These are phyloP conservation scores for Diorhabda elongata DNA, from an alignment of 1,140 invertebrate genomes.

Conservation along the genomic window DNA sequence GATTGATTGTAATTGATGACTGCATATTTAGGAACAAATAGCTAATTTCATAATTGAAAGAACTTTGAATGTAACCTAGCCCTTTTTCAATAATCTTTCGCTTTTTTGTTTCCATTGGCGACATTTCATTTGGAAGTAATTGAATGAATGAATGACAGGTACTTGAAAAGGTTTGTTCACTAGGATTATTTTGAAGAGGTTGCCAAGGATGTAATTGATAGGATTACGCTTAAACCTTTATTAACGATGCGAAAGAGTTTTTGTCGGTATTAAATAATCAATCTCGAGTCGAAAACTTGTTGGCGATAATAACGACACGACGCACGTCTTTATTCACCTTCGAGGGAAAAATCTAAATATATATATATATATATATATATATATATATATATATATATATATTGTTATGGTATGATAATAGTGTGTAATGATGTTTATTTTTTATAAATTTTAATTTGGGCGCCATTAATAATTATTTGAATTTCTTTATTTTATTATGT, in stretches of 20 bases:
- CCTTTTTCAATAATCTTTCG: background rate
- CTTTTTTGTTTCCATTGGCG: background rate
- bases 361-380: too few species aligned
- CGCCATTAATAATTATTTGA: too few species aligned
- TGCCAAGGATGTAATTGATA: background rate
- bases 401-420: too few species aligned
- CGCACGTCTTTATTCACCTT: too few species aligned
- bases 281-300: too few species aligned
- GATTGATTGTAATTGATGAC: conserved; percentile 2
- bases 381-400: too few species aligned
- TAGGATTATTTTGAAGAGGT: background rate
- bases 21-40: background rate
- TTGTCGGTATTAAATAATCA: background rate
- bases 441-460: too few species aligned
- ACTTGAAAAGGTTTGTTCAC: background rate
- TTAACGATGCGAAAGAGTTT: background rate
- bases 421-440: too few species aligned
- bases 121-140: conserved; percentile 2
- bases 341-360: too few species aligned
- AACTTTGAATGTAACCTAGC: background rate
- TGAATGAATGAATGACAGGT: background rate
- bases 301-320: too few species aligned
- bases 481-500: too few species aligned
- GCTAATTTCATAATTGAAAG: conserved; percentile 1
- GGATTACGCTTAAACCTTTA: background rate